phyloP scores from a whole-genome alignment of 1,140 invertebrate genomes.

The Sitophilus oryzae region DNA sequence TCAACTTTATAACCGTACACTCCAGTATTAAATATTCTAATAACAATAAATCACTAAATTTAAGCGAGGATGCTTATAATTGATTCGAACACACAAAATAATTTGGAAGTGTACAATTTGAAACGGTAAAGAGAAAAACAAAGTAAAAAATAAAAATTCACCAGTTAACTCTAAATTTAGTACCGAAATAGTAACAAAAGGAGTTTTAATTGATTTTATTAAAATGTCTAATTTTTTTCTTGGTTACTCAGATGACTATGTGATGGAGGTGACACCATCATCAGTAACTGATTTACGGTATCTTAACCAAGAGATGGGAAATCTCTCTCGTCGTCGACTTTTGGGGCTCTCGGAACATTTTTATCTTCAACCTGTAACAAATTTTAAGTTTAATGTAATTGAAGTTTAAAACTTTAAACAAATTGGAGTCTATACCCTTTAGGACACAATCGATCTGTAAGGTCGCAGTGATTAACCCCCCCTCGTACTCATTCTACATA shows the following conservation, averaged over 20 bases:
- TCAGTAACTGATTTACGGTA: conserved; percentile 9
- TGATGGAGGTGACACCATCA: conserved; percentile 21
- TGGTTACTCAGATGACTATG: conserved; percentile 9
- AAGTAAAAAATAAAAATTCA: background rate
- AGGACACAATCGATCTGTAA: background rate
- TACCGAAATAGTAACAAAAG: conserved; percentile 14
- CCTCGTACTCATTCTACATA: no score
- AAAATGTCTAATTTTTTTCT: conserved; percentile 8
- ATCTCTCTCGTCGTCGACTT: conserved; percentile 91
- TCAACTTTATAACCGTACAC: background rate
- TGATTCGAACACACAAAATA: conserved; percentile 19
- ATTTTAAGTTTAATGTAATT: conserved; percentile 7
- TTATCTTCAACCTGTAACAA: conserved; percentile 32
- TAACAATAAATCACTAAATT: conserved; percentile 1
- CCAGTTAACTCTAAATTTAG: conserved; percentile 2
- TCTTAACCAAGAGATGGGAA: conserved; percentile 83
- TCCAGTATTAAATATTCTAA: conserved; percentile 6
- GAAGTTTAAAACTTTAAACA: conserved; percentile 2
- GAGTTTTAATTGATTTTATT: conserved; percentile 10
- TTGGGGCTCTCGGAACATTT: conserved; percentile 67
- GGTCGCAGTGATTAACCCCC: no score
- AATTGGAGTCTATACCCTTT: background rate
- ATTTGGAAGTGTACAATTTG: background rate
- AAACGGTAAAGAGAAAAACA: background rate
- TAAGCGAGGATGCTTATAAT: conserved; percentile 12